These are phyloP conservation scores for Dugesia japonica DNA, from an alignment of 2,888 invertebrate species.

Conservation along the genomic window DNA sequence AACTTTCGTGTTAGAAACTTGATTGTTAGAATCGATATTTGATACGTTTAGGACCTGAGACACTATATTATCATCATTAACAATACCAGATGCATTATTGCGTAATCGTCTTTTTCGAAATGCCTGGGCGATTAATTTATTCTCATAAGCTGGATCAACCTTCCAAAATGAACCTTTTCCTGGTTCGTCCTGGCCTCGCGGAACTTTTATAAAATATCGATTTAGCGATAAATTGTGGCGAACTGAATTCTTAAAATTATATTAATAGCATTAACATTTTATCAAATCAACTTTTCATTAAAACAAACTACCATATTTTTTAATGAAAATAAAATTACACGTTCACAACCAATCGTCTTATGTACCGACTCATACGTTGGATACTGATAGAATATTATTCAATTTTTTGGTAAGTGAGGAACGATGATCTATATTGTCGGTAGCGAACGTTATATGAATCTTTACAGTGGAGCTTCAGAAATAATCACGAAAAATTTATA, in stretches of 20 bases:
- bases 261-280: not conserved
- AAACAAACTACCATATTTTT: not conserved
- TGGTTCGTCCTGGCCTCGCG: conserved; percentile 88
- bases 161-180: conserved; percentile 97
- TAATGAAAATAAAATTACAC: too few species aligned
- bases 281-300: not conserved
- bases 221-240: conserved; percentile 56
- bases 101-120: conserved; percentile 77
- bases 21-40: not conserved
- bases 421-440: too few species aligned
- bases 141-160: conserved; percentile 84
- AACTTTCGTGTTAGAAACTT: not conserved
- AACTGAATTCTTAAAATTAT: conserved; percentile 53
- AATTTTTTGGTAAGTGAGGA: too few species aligned
- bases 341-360: too few species aligned
- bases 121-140: conserved; percentile 84
- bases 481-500: too few species aligned
- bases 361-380: too few species aligned
- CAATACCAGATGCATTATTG: conserved; percentile 13
- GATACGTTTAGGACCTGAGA: conserved; percentile 3
- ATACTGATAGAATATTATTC: too few species aligned
- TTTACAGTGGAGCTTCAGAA: too few species aligned
- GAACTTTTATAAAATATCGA: conserved; percentile 63
- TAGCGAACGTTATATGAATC: too few species aligned
- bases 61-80: conserved; percentile 4